phyloP scores from a whole-genome alignment of 2,888 invertebrate species.

The Hemicrepidius hirtus region DNA sequence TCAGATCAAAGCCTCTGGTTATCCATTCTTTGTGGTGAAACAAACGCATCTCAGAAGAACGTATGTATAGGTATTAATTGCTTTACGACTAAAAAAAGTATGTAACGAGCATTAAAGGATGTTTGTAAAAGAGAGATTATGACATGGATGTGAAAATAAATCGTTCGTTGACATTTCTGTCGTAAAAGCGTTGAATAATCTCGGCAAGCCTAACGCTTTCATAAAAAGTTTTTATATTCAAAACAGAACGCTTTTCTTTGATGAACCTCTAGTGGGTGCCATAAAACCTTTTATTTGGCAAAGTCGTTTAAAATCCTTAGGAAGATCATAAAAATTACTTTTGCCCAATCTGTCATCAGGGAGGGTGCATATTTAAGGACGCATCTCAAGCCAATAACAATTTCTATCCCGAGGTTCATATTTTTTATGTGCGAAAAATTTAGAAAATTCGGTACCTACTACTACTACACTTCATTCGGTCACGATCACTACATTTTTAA shows the following conservation, averaged over 20 bases:
- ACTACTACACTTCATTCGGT: constrained; percentile 35
- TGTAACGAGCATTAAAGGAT: no score
- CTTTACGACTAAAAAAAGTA: no score
- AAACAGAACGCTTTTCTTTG: constrained; percentile 6
- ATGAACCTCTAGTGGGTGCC: constrained; percentile 13
- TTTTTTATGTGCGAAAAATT: neutral
- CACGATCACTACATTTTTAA: constrained; percentile 43
- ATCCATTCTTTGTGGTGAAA: no score
- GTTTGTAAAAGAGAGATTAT: neutral
- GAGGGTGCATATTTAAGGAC: constrained; percentile 26
- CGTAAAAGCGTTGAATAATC: neutral
- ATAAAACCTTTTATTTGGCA: constrained; percentile 27
- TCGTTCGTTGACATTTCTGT: neutral
- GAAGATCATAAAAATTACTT: constrained; percentile 29
- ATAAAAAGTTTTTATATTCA: constrained; percentile 19
- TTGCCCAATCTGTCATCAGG: constrained; percentile 19
- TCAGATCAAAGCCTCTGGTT: no score
- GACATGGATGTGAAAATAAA: neutral
- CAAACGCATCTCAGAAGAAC: no score
- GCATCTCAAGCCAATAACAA: constrained; percentile 13
- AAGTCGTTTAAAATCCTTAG: constrained; percentile 23
- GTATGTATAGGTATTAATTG: no score
- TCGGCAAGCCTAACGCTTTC: constrained; percentile 2
- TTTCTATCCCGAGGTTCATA: neutral
- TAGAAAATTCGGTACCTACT: constrained; percentile 22